Percentiles rank a stretch among this genome's conserved stretches.
Evolutionary conservation across 2,888 invertebrate species (phyloP).

Genomic region (Callimorpha dominula): DNA sequence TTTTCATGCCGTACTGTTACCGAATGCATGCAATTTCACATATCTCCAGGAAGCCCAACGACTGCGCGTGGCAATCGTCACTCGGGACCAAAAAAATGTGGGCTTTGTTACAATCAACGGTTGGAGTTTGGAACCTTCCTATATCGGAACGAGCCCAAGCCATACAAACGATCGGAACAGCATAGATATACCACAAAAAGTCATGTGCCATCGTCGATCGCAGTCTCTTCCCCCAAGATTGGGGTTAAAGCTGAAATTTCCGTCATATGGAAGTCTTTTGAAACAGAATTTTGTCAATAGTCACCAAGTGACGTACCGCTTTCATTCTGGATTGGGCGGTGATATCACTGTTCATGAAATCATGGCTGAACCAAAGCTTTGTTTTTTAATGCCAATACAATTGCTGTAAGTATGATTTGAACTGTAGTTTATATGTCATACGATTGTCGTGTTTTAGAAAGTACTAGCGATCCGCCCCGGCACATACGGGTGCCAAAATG

Average conservation of each 20-base stretch:
- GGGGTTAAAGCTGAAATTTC: conserved; percentile 93
- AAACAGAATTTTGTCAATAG: conserved; percentile 92
- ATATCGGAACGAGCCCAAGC: conserved; percentile 90
- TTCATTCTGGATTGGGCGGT: conserved; percentile 96
- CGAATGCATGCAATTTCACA: neutral
- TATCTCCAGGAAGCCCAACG: conserved; percentile 80
- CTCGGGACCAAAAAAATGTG: conserved; percentile 89
- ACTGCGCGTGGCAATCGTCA: conserved; percentile 87
- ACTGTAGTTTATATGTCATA: neutral
- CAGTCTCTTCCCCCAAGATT: conserved; percentile 94
- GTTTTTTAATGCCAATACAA: conserved; percentile 95
- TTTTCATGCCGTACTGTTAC: neutral
- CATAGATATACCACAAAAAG: conserved; percentile 75
- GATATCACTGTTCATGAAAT: conserved; percentile 97
- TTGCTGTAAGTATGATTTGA: conserved; percentile 89
- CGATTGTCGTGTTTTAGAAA: neutral
- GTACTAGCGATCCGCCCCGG: too few species aligned
- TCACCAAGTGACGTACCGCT: conserved; percentile 91
- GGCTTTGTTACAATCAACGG: conserved; percentile 95
- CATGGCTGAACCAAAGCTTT: conserved; percentile 95
- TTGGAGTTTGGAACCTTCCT: conserved; percentile 94
- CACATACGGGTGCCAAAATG: too few species aligned
- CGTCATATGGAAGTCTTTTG: conserved; percentile 91
- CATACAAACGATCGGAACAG: conserved; percentile 84
- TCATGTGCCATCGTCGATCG: conserved; percentile 88